phyloP scores from a whole-genome alignment of 2,113 vertebrate genomes.

The Protobothrops mucrosquamatus region DNA sequence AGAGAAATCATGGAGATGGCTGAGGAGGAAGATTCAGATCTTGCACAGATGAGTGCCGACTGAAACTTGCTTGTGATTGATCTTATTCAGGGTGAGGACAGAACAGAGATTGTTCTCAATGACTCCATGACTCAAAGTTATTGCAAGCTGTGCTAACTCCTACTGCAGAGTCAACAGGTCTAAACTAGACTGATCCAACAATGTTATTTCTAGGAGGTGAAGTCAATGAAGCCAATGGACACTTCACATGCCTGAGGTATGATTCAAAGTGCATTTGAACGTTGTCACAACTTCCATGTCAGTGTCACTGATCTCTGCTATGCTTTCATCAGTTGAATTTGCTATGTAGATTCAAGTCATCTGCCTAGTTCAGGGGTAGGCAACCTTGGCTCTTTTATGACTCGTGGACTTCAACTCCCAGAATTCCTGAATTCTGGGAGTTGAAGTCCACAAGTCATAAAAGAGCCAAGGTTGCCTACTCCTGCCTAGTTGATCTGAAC shows the following conservation, averaged over 20 bases:
- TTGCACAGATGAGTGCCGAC: background rate
- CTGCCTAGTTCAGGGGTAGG: too few relatives aligned
- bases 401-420: too few relatives aligned
- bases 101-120: background rate
- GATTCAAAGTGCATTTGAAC: background rate
- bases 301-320: background rate
- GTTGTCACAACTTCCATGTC: background rate
- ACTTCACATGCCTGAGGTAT: background rate
- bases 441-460: too few relatives aligned
- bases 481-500: background rate
- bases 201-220: background rate
- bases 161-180: background rate
- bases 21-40: background rate
- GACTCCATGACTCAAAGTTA: background rate
- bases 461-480: too few relatives aligned
- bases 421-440: too few relatives aligned
- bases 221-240: background rate
- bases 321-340: background rate
- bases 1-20: background rate
- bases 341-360: background rate
- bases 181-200: background rate
- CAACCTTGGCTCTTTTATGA: too few relatives aligned
- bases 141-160: background rate
- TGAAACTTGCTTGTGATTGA: background rate
- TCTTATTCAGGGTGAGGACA: background rate